Conservation (phyloP, 92 coral and sea anemone genomes). For the Nematostella vectensis region DNA sequence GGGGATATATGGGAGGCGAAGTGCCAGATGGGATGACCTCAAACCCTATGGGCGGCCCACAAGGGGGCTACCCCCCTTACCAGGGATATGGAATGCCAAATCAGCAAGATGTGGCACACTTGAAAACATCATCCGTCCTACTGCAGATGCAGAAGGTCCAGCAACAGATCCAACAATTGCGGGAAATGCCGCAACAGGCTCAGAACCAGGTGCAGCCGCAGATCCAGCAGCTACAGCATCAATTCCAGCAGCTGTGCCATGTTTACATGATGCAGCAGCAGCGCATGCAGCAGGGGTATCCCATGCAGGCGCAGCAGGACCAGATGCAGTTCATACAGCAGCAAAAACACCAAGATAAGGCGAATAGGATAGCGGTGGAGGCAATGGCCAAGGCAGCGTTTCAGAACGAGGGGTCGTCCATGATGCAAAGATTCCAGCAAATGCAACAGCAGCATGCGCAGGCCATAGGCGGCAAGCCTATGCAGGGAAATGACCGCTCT, state of each 20-base stretch:
- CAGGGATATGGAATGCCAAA: conserved; percentile 57
- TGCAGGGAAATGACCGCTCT: conserved; percentile 27
- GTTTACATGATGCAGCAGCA: conserved; percentile 84
- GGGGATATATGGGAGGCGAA: conserved; percentile 32
- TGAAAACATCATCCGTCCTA: conserved; percentile 81
- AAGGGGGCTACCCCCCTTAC: conserved; percentile 47
- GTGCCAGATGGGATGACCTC: conserved; percentile 41
- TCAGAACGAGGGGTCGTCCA: conserved; percentile 46
- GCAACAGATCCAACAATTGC: conserved; percentile 88
- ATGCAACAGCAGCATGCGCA: conserved; percentile 26
- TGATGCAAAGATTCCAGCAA: conserved; percentile 61
- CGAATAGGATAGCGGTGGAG: conserved; percentile 94
- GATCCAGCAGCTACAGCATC: conserved; percentile 84
- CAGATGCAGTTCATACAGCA: conserved; percentile 68
- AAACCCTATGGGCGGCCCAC: conserved; percentile 32
- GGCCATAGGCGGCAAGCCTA: conserved; percentile 26
- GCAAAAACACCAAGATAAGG: conserved; percentile 87
- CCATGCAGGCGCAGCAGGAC: conserved; percentile 57
- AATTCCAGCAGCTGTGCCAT: conserved; percentile 83
- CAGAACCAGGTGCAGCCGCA: conserved; percentile 45
- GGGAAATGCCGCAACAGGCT: conserved; percentile 71
- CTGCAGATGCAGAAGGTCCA: conserved; percentile 95
- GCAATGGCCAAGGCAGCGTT: conserved; percentile 97
- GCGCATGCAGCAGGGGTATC: conserved; percentile 71
- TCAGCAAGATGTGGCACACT: conserved; percentile 64